phyloP scores from a whole-genome alignment of 2,888 invertebrate species.

The Synanthedon andrenaeformis region DNA sequence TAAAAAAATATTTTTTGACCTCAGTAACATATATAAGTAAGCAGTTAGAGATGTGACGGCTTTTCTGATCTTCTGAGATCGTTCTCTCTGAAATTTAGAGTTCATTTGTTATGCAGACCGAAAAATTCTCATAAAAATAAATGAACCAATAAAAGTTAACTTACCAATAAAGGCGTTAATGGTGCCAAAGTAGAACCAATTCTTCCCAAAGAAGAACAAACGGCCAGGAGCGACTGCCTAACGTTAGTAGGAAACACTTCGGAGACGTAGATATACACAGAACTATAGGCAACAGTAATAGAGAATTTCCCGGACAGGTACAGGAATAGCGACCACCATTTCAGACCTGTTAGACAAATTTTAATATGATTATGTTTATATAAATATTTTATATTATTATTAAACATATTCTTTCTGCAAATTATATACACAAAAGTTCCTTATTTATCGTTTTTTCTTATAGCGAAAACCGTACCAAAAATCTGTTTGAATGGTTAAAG shows the following conservation, averaged over 20 bases:
- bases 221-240: conserved; percentile 72
- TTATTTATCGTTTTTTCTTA: too few relatives aligned
- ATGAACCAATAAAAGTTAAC: conserved; percentile 8
- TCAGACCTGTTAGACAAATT: conserved; percentile 25
- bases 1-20: too few relatives aligned
- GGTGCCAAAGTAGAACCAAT: conserved; percentile 76
- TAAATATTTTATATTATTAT: background rate
- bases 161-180: conserved; percentile 74
- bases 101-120: too few relatives aligned
- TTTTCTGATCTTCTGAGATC: background rate
- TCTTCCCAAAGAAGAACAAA: conserved; percentile 75
- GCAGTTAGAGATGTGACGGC: background rate
- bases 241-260: conserved; percentile 77
- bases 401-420: too few relatives aligned
- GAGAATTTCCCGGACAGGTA: conserved; percentile 76
- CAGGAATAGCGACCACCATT: conserved; percentile 57
- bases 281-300: conserved; percentile 75
- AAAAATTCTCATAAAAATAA: too few relatives aligned
- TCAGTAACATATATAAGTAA: too few relatives aligned
- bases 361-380: background rate
- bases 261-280: conserved; percentile 75
- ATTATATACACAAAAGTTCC: too few relatives aligned
- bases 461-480: too few relatives aligned
- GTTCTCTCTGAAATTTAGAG: too few relatives aligned
- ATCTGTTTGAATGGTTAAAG: too few relatives aligned